phyloP scores from a whole-genome alignment of 2,888 invertebrate genomes.

The Meta bourneti region DNA sequence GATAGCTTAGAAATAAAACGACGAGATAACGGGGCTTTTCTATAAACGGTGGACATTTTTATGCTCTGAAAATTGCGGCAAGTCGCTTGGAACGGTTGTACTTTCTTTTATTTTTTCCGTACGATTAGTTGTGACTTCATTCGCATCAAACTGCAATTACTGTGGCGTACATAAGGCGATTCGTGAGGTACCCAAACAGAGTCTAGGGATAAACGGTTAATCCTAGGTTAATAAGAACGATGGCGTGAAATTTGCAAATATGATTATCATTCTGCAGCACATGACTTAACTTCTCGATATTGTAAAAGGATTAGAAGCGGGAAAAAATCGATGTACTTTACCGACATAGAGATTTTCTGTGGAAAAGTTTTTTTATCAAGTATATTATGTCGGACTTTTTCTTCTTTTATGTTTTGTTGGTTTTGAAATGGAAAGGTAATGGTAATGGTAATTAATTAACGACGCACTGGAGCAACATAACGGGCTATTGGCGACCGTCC shows the following conservation, averaged over 20 bases:
- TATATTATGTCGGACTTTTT: background rate
- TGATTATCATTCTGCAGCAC: background rate
- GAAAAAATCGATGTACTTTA: background rate
- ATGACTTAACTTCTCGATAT: background rate
- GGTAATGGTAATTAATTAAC: too few relatives aligned
- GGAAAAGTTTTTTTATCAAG: background rate
- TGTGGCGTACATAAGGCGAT: background rate
- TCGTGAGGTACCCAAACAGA: background rate
- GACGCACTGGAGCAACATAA: too few relatives aligned
- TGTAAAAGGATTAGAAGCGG: background rate
- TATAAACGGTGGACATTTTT: background rate
- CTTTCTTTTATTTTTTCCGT: too few relatives aligned
- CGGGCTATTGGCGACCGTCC: too few relatives aligned
- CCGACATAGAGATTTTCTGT: background rate
- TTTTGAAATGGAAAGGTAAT: too few relatives aligned
- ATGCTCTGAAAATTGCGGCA: background rate
- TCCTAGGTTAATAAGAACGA: background rate
- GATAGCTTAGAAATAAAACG: background rate
- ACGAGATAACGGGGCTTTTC: background rate
- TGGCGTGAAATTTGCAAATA: conserved; percentile 19
- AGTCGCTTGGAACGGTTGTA: background rate
- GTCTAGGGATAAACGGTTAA: background rate
- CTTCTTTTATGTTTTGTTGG: too few relatives aligned
- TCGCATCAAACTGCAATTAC: background rate
- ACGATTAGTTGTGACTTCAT: conserved; percentile 1